A percentile compares a stretch with the other conserved stretches of the same genome.
Conservation (phyloP, 2,888 invertebrate genomes). For the Matsumyia berberina region DNA sequence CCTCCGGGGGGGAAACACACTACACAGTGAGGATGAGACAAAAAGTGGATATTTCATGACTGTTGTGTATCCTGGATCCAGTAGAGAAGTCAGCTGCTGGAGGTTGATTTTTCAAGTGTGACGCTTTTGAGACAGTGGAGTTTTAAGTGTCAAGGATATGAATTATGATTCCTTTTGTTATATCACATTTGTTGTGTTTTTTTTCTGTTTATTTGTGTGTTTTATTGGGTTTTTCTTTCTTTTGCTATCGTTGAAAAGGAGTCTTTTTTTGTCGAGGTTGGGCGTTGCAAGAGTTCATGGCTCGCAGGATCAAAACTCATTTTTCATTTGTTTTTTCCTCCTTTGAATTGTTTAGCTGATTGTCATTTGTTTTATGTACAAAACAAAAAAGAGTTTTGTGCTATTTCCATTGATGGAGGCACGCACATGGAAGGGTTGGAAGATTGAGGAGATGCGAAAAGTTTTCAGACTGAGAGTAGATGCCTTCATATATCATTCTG, state of each 20-base stretch:
- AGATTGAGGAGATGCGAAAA: conserved; percentile 6
- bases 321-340: conserved; percentile 22
- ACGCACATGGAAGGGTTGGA: background rate
- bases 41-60: conserved; percentile 43
- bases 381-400: conserved; percentile 1
- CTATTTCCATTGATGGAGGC: conserved; percentile 14
- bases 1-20: conserved; percentile 37
- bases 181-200: conserved; percentile 59
- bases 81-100: conserved; percentile 50
- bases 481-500: too few species aligned
- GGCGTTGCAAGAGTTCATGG: conserved; percentile 18
- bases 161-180: conserved; percentile 66
- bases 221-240: conserved; percentile 12
- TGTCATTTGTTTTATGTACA: conserved; percentile 35
- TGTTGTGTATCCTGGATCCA: conserved; percentile 49
- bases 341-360: conserved; percentile 29
- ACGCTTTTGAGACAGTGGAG: conserved; percentile 72
- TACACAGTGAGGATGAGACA: conserved; percentile 43
- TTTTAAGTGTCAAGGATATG: conserved; percentile 76
- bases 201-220: background rate
- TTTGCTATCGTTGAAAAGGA: conserved; percentile 18
- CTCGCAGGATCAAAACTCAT: conserved; percentile 39
- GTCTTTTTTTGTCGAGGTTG: conserved; percentile 31
- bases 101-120: conserved; percentile 72
- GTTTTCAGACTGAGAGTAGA: background rate